Base-by-base conservation (phyloP, 2,113 vertebrate genomes). In the Nettapus auritus region DNA sequence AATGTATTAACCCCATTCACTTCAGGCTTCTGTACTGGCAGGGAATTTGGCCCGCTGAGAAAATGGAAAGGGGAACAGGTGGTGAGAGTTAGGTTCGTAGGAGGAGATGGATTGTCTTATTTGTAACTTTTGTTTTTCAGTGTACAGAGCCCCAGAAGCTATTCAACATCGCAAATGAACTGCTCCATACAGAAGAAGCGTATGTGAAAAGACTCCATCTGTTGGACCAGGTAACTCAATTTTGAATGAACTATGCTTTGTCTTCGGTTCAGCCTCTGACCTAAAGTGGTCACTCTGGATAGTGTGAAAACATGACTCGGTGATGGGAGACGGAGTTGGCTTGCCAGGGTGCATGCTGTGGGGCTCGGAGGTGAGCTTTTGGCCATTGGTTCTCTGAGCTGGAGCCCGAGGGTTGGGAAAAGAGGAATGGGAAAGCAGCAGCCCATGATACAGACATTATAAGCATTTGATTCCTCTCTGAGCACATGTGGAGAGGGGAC, bases 171-270 rank as follows among this genome's bases (percentile, higher is more conserved):
- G 99, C 99, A 92, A 98, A 98, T 79, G 99, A 99, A 86, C 98
- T 99, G 52, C 99, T 99, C 91, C 98, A 99, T 63, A 99, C 99
- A 0, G 99, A 99, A 97, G 99, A 99, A 96, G 99, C 99, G 0
- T 99, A 99, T 12, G 98, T 99, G 68, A 99, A 97, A 96, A 97
- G 99, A 89, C 98, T 99, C 59, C 98, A 99, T 97, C 98, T 99
- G 74, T 98, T 99, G 80, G 99, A 99, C 97, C 99, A 99, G 99
- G 99, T 99, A 98, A 94, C 81, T 62, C 7, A 26, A 7, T 76
- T 93, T 57, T 42, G 11, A 88, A 77, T 77, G 26, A 73, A 46
- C n/a, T 90, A 17, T 38, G 34, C 46, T 82, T 85, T 36, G 13
- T 68, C 26, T 74, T 16, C 36, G 33, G 28, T 53, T 48, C 67